Evolutionary conservation across 1,140 invertebrate genomes (phyloP).

Genomic region (Oryzaephilus surinamensis): DNA sequence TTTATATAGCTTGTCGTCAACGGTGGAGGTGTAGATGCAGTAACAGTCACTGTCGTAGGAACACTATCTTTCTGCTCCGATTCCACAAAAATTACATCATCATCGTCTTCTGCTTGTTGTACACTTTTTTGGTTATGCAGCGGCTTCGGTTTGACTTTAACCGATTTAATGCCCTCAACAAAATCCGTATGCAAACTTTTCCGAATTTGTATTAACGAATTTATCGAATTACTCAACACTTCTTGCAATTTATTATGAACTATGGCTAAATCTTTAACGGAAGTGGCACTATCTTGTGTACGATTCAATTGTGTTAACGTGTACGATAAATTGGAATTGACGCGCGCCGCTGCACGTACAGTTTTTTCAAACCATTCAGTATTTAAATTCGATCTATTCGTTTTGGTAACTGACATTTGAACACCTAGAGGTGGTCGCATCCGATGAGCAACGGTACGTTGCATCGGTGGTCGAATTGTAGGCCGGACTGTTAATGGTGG

Average conservation of each 20-base stretch:
- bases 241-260: conserved; percentile 32
- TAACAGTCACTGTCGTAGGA: conserved; percentile 2
- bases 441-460: too few species aligned
- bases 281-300: conserved; percentile 21
- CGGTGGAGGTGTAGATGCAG: background rate
- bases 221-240: conserved; percentile 29
- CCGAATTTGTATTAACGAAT: conserved; percentile 30
- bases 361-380: conserved; percentile 34
- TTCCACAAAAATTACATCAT: conserved; percentile 30
- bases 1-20: conserved; percentile 11
- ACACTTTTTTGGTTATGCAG: conserved; percentile 2
- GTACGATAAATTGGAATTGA: conserved; percentile 27
- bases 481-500: too few species aligned
- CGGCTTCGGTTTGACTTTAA: conserved; percentile 18
- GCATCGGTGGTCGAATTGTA: too few species aligned
- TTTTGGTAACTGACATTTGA: too few species aligned
- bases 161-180: conserved; percentile 26
- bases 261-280: conserved; percentile 25
- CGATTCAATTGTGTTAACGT: conserved; percentile 25
- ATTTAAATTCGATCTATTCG: too few species aligned
- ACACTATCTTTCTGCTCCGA: too few species aligned
- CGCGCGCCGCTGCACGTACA: conserved; percentile 22
- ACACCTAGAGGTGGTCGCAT: too few species aligned
- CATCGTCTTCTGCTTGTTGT: conserved; percentile 14
- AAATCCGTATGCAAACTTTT: conserved; percentile 30